These are phyloP conservation scores for Protobothrops mucrosquamatus DNA, from an alignment of 2,113 vertebrate species.

Conservation along the genomic window DNA sequence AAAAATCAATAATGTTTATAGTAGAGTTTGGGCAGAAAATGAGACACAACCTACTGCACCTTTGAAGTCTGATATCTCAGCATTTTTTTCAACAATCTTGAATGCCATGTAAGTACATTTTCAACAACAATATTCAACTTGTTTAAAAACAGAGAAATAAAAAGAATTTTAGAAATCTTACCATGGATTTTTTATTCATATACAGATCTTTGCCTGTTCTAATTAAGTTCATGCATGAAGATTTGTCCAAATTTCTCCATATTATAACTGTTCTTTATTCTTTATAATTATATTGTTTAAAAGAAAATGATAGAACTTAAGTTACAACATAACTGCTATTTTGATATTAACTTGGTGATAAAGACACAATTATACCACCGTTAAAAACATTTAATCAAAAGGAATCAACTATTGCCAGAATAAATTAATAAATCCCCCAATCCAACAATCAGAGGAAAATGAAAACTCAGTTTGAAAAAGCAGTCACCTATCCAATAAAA, in stretches of 20 bases:
- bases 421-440: too few relatives aligned
- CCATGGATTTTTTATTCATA: not conserved
- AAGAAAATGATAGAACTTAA: too few relatives aligned
- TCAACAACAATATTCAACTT: not conserved
- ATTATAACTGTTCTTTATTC: not conserved
- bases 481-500: too few relatives aligned
- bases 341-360: too few relatives aligned
- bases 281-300: too few relatives aligned
- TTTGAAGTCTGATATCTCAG: not conserved
- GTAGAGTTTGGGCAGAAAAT: not conserved
- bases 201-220: not conserved
- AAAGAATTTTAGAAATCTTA: not conserved
- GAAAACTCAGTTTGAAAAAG: too few relatives aligned
- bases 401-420: too few relatives aligned
- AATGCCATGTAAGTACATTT: not conserved
- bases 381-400: too few relatives aligned
- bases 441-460: too few relatives aligned
- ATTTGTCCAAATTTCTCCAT: not conserved
- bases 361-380: too few relatives aligned
- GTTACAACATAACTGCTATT: too few relatives aligned
- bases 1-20: not conserved
- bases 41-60: too few relatives aligned
- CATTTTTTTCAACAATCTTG: not conserved
- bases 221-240: not conserved
- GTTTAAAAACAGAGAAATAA: not conserved